Evolutionary conservation across 2,113 vertebrate species (phyloP), one percentile per base, ranked within the genome.

Genomic region (Chaenogobius annularis): DNA sequence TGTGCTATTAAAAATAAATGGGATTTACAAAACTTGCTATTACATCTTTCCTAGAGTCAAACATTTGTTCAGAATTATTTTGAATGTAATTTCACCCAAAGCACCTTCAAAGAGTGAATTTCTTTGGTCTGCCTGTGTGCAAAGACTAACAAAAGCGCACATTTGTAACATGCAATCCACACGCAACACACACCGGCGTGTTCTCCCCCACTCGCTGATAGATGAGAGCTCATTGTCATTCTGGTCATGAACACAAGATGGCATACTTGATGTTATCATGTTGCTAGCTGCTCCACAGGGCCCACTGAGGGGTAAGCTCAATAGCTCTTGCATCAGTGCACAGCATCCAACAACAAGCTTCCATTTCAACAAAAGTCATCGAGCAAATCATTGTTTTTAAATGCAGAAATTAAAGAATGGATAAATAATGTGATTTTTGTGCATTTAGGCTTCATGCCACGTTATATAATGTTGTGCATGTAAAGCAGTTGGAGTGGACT

Each of bases 161-260:
- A 63, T 40, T 40, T 40, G 31, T 63, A 63, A 63, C 61, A 63
- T 4, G 31, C 61, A 63, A 63, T 40, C 35, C 35, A 63, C 31
- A 63, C 35, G 61, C 35, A 63, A 63, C 19, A 43, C 61, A 43
- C 61, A 40, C 35, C n/a, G 10, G 7, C 58, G 1, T 20, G 35
- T n/a, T 74, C 66, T 63, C 15, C 17, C 62, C 64, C 44, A 54
- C 48, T n/a, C 14, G 14, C 56, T 26, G 22, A 17, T 12, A 14
- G 6, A 65, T 78, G 43, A 54, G 1, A 66, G 66, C 17, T 14
- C 35, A 58, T 26, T 79, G 83, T 59, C 14, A 19, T 87, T 75
- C 81, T 78, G 20, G 63, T 44, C 20, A 64, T 43, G 71, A 80
- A 81, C 90, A 92, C 83, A 79, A 88, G 91, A 71, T 88, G 91